These are phyloP conservation scores for Darwinula stevensoni DNA, from an alignment of 2,888 invertebrate species.

Conservation along the genomic window DNA sequence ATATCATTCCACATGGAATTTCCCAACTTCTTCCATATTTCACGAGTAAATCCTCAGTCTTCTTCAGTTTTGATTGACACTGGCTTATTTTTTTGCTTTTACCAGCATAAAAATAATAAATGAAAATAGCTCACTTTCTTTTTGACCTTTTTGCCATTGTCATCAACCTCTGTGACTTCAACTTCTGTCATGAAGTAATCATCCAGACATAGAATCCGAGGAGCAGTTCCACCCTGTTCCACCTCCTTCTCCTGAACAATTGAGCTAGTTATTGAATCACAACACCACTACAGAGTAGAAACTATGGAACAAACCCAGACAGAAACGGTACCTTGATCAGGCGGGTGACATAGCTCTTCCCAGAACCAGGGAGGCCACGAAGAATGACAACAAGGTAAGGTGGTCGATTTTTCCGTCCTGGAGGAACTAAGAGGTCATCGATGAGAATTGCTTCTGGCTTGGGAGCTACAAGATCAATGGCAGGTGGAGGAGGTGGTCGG, in stretches of 20 bases:
- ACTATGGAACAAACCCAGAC: not conserved
- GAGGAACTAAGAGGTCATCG: slow-evolving; percentile 49
- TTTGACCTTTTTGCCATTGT: not conserved
- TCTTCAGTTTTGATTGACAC: no score
- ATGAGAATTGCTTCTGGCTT: slow-evolving; percentile 26
- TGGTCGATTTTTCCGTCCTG: slow-evolving; percentile 50
- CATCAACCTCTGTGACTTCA: slow-evolving; percentile 13
- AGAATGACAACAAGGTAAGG: slow-evolving; percentile 52
- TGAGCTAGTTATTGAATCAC: slow-evolving; percentile 5
- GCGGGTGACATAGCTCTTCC: slow-evolving; percentile 68
- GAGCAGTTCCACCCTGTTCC: slow-evolving; percentile 59
- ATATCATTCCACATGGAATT: no score
- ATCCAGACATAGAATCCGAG: slow-evolving; percentile 68
- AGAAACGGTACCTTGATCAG: slow-evolving; percentile 33
- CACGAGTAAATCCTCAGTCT: no score
- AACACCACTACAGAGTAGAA: not conserved
- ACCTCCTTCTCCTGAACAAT: slow-evolving; percentile 30
- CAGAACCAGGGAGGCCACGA: slow-evolving; percentile 76
- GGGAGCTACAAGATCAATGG: no score
- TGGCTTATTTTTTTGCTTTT: no score
- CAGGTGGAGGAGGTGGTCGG: no score
- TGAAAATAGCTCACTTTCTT: no score
- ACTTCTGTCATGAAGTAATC: slow-evolving; percentile 69
- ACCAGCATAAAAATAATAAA: no score
- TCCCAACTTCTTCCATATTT: no score